These are phyloP conservation scores for Drosophila buzzatii DNA, from an alignment of 2,888 invertebrate species.

Conservation along the genomic window DNA sequence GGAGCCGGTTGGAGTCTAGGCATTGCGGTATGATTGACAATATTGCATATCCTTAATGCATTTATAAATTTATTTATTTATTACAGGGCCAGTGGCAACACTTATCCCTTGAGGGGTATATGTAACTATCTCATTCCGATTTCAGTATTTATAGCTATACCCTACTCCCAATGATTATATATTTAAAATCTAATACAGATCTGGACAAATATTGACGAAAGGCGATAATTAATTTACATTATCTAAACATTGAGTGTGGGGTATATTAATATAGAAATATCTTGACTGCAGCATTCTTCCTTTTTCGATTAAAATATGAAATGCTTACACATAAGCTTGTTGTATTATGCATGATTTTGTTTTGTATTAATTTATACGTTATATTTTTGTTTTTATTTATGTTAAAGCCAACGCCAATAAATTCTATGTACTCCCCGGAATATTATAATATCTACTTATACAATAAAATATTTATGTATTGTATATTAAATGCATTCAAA, in stretches of 20 bases:
- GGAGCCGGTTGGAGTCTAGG: slow-evolving; percentile 93
- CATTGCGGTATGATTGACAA: slow-evolving; percentile 84
- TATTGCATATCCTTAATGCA: not conserved
- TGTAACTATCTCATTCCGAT: slow-evolving; percentile 55
- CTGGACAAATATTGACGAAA: not conserved
- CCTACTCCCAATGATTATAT: slow-evolving; percentile 19
- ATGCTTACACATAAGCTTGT: slow-evolving; percentile 12
- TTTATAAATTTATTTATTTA: slow-evolving; percentile 20
- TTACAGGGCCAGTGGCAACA: slow-evolving; percentile 87
- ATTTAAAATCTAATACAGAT: not conserved
- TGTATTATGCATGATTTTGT: slow-evolving; percentile 5
- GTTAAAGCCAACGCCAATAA: not conserved
- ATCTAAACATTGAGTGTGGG: not conserved
- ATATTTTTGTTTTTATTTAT: slow-evolving; percentile 21
- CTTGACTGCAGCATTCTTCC: slow-evolving; percentile 29
- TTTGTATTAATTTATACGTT: slow-evolving; percentile 21
- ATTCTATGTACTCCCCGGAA: not conserved
- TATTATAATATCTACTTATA: not conserved
- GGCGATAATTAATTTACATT: not conserved
- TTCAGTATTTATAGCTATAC: slow-evolving; percentile 48
- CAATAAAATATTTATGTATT: slow-evolving; percentile 2
- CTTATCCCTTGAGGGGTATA: slow-evolving; percentile 83
- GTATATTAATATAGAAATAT: not conserved
- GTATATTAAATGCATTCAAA: slow-evolving; percentile 12
- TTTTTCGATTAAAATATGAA: slow-evolving; percentile 7